These are phyloP conservation scores for Xylocampa areola DNA, from an alignment of 2,888 invertebrate species.

Conservation along the genomic window DNA sequence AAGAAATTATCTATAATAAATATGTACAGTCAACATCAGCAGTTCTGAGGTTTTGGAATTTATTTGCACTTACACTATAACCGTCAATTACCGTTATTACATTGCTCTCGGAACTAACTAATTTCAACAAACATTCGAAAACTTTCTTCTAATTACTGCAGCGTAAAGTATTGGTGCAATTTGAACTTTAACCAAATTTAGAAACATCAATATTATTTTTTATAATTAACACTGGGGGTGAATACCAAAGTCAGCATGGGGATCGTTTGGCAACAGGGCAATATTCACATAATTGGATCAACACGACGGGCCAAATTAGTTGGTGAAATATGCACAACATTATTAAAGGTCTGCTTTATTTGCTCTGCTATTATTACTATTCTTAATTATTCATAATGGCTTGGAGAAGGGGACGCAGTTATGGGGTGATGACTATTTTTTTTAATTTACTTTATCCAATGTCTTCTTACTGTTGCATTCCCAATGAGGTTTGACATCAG, in stretches of 20 bases:
- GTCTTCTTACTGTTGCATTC: no score
- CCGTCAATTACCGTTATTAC: background rate
- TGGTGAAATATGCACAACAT: slow-evolving; percentile 81
- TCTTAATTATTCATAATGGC: slow-evolving; percentile 72
- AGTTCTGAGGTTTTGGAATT: no score
- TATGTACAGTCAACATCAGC: no score
- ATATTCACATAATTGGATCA: slow-evolving; percentile 79
- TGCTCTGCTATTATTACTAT: slow-evolving; percentile 67
- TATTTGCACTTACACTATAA: no score
- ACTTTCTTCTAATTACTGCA: slow-evolving; percentile 3
- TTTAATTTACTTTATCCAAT: slow-evolving; percentile 17
- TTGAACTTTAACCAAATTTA: background rate
- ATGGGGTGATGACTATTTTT: slow-evolving; percentile 30
- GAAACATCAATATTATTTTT: slow-evolving; percentile 35
- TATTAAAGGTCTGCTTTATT: slow-evolving; percentile 71
- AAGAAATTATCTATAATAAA: no score
- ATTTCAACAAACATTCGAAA: background rate
- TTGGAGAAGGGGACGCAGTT: slow-evolving; percentile 36
- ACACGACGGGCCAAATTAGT: slow-evolving; percentile 78
- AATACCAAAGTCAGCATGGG: slow-evolving; percentile 68
- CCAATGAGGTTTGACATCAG: no score
- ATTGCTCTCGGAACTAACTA: background rate
- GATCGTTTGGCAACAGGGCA: slow-evolving; percentile 54
- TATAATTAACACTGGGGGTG: slow-evolving; percentile 63
- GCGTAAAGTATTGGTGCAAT: background rate